A percentile compares a stretch with the other conserved stretches of the same genome.
These are phyloP conservation scores for Melanostigma gelatinosum DNA, from an alignment of 2,113 vertebrate genomes.

Conservation along the genomic window DNA sequence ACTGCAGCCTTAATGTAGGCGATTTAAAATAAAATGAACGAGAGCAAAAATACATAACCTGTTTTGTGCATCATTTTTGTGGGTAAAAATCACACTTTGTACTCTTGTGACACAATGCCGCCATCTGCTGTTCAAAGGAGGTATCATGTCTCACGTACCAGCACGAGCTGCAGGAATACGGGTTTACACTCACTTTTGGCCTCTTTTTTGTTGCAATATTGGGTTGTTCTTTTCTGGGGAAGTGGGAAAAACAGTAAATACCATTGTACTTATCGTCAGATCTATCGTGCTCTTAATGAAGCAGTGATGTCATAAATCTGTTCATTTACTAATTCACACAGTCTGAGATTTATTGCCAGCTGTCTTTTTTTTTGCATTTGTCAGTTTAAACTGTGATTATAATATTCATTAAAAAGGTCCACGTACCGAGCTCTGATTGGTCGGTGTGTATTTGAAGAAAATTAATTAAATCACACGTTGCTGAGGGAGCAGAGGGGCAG, in stretches of 20 bases:
- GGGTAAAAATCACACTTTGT: background rate
- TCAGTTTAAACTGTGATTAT: too few species aligned
- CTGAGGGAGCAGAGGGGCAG: too few species aligned
- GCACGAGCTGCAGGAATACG: background rate
- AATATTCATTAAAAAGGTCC: too few species aligned
- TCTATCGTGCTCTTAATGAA: too few species aligned
- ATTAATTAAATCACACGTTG: too few species aligned
- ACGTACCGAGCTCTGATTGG: too few species aligned
- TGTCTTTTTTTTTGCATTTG: too few species aligned
- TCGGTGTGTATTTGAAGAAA: too few species aligned
- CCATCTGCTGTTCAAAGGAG: slow-evolving; percentile 46
- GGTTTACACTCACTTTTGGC: background rate
- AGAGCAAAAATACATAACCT: background rate
- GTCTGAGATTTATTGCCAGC: too few species aligned
- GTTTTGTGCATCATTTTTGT: background rate
- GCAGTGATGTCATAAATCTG: too few species aligned
- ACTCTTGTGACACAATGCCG: slow-evolving; percentile 30
- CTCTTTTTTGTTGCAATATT: background rate
- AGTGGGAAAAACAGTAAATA: background rate
- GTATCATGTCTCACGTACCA: background rate
- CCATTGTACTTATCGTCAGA: too few species aligned
- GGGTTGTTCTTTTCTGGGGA: background rate
- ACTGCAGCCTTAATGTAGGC: background rate
- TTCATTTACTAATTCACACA: too few species aligned
- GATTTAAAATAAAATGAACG: background rate